Percentiles rank a stretch among this genome's conserved stretches.
phyloP scores from a whole-genome alignment of 2,113 vertebrate genomes.

The Pongo abelii region DNA sequence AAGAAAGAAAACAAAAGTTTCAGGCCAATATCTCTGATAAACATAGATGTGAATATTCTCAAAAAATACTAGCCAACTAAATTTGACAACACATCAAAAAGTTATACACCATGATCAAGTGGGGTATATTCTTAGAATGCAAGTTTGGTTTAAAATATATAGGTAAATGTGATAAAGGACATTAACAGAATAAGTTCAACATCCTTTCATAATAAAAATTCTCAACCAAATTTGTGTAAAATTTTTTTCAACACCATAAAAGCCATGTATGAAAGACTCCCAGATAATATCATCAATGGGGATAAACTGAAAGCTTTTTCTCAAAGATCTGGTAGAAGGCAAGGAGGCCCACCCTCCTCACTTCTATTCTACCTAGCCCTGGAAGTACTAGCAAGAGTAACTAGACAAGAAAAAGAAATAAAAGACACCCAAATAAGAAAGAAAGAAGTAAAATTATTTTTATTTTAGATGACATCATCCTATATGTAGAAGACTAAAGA shows the following conservation, averaged over 20 bases:
- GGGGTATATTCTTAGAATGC: neutral
- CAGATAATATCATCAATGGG: neutral
- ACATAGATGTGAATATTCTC: neutral
- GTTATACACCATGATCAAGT: neutral
- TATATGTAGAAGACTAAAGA: neutral
- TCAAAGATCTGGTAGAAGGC: neutral
- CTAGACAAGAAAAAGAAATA: neutral
- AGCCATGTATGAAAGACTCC: neutral
- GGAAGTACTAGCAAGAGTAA: neutral
- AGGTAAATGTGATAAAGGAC: neutral
- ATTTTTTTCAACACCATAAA: neutral
- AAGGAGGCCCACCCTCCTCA: neutral
- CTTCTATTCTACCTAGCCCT: neutral
- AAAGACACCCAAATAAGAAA: neutral
- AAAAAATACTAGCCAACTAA: neutral
- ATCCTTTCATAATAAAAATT: neutral
- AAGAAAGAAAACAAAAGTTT: neutral
- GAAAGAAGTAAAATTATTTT: neutral
- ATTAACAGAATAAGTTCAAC: neutral
- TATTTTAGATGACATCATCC: neutral
- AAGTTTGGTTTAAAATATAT: neutral
- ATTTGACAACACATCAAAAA: neutral
- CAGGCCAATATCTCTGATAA: neutral
- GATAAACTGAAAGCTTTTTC: neutral
- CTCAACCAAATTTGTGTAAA: too few relatives aligned